Evolutionary conservation across 2,888 invertebrate genomes (phyloP).

Genomic region (Meghimatium bilineatum): DNA sequence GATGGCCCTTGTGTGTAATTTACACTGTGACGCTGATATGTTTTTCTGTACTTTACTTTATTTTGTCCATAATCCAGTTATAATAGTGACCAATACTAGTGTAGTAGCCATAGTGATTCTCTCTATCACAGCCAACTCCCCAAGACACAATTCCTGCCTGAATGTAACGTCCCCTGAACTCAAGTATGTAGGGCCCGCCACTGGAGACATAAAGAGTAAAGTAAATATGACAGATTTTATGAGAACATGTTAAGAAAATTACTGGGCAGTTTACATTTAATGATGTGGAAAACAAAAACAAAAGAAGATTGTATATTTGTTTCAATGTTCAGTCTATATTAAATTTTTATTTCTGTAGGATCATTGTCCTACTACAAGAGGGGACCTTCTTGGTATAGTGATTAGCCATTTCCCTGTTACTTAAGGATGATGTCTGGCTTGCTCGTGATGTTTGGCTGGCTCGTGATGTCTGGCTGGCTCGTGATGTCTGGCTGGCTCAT

Average conservation of each 20-base stretch:
- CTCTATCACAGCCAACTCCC: constrained; percentile 62
- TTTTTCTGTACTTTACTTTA: neutral
- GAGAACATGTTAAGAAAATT: neutral
- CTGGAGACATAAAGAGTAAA: constrained; percentile 28
- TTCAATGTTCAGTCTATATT: no score
- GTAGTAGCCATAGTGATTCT: constrained; percentile 62
- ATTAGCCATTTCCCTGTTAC: no score
- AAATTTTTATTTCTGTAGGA: no score
- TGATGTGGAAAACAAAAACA: no score
- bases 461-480: no score
- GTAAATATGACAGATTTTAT: neutral
- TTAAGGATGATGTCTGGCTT: no score
- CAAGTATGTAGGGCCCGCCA: constrained; percentile 59
- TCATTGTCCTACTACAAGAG: no score
- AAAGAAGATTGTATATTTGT: no score
- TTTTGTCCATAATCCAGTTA: constrained; percentile 57
- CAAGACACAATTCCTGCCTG: constrained; percentile 62
- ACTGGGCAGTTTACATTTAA: neutral
- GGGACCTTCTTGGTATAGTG: no score
- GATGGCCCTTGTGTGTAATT: neutral
- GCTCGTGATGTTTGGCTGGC: no score
- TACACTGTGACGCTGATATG: neutral
- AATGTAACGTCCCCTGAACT: constrained; percentile 55
- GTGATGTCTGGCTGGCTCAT: no score
- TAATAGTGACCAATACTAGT: constrained; percentile 60